These are phyloP conservation scores for Melinaea marsaeus DNA, from an alignment of 2,888 invertebrate genomes.

Conservation along the genomic window DNA sequence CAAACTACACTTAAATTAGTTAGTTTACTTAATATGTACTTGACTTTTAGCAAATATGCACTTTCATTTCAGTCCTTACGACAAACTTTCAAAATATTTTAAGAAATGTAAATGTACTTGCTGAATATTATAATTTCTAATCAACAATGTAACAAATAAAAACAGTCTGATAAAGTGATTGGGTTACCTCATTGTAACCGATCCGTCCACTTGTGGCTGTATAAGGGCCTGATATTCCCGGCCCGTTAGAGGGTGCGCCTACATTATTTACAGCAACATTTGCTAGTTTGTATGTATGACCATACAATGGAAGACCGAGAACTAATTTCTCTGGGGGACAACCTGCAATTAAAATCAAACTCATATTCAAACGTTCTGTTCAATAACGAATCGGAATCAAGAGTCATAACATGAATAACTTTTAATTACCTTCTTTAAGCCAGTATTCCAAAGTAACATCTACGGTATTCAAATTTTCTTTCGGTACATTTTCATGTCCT, in stretches of 20 bases:
- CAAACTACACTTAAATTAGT: no score
- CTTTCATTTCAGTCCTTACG: no score
- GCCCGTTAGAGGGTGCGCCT: conserved; percentile 76
- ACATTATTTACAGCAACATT: conserved; percentile 61
- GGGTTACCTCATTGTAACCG: conserved; percentile 83
- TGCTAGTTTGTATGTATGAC: conserved; percentile 80
- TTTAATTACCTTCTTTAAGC: conserved; percentile 63
- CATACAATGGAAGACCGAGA: conserved; percentile 84
- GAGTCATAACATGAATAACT: neutral
- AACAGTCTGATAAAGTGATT: neutral
- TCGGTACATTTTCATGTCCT: conserved; percentile 47
- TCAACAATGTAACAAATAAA: conserved; percentile 9
- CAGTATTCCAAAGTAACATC: conserved; percentile 73
- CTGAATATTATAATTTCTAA: no score
- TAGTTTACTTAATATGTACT: no score
- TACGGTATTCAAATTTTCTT: conserved; percentile 60
- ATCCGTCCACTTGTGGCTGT: conserved; percentile 81
- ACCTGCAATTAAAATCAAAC: conserved; percentile 40
- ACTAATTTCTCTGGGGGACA: conserved; percentile 79
- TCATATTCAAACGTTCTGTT: neutral
- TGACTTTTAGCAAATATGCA: no score
- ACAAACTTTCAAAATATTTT: no score
- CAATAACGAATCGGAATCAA: neutral
- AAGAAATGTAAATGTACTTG: no score
- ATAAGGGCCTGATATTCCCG: conserved; percentile 80